phyloP scores from a whole-genome alignment of 2,888 invertebrate genomes.

The Nomada fabriciana region DNA sequence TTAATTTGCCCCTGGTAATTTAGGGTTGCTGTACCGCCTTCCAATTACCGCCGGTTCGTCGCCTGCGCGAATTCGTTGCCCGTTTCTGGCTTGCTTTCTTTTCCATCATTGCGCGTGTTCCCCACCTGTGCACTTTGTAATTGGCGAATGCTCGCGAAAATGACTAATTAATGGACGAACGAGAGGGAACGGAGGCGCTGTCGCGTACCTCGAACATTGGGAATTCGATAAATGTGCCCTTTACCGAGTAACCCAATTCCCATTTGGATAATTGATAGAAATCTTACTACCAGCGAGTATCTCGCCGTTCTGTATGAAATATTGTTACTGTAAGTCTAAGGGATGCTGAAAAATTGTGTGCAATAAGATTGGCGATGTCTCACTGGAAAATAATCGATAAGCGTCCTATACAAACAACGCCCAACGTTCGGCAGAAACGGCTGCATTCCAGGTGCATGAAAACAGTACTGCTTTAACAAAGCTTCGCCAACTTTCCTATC shows the following conservation, averaged over 20 bases:
- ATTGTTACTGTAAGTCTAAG: too few relatives aligned
- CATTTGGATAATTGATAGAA: neutral
- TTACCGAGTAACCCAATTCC: neutral
- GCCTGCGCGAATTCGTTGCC: conserved; percentile 21
- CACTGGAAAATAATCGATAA: too few relatives aligned
- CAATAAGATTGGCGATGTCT: too few relatives aligned
- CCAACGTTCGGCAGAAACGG: too few relatives aligned
- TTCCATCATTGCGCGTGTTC: conserved; percentile 6
- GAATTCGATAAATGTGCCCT: neutral
- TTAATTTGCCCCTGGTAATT: conserved; percentile 65
- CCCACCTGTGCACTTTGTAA: conserved; percentile 15
- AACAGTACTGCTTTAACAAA: too few relatives aligned
- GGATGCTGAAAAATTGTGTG: too few relatives aligned
- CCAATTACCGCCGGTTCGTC: conserved; percentile 56
- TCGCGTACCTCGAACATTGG: too few relatives aligned
- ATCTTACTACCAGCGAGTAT: too few relatives aligned
- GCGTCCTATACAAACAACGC: too few relatives aligned
- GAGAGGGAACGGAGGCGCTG: neutral
- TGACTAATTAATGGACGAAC: conserved; percentile 43
- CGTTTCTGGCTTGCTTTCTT: conserved; percentile 19
- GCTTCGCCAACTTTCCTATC: too few relatives aligned
- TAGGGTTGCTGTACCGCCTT: conserved; percentile 55
- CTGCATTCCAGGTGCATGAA: too few relatives aligned
- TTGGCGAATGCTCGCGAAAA: conserved; percentile 4
- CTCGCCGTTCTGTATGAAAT: too few relatives aligned